Evolutionary conservation across 2,888 invertebrate genomes (phyloP), one percentile per base, ranked within the genome.

Genomic region (Seladonia tumulorum): DNA sequence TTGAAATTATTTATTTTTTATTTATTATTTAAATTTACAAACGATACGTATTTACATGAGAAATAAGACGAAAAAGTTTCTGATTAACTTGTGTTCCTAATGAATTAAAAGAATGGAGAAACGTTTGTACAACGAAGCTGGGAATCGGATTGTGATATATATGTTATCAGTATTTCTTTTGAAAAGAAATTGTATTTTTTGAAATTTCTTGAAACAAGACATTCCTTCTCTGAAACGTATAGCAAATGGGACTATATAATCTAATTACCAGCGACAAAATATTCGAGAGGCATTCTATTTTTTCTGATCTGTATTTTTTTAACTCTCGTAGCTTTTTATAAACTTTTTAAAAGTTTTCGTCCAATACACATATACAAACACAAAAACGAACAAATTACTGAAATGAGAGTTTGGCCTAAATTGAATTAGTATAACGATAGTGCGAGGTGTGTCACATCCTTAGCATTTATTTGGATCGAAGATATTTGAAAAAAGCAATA

Each of bases 261-360:
- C 79, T 85, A 77, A 88, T 85, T 88, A 80, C 81, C 84, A 86
- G 88, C 83, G 82, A 91, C 87, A 88, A 89, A 82, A 90, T 90
- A 90, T 90, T 93, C 85, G 88, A 94, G 93, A 93, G 91, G 92
- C 92, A 94, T 94, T 94, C 92, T 94, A 94, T 93, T 93, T 94
- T 94, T 93, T 91, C 93, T 94, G 93, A 94, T 93, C 92, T 92
- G 90, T 94, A 94, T 94, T 94, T 94, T 94, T 93, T 94, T 92
- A 94, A 92, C 89, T 90, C 88, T 91, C 85, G 92, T 93, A 93
- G 92, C 93, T 94, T 94, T 94, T 94, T 94, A 93, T 93, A 94
- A 93, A 91, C 88, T 92, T 92, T 91, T 88, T 76, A 90, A 87
- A 85, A 85, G 83, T 89, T 88, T 90, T 88, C 85, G 88, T 91